Evolutionary conservation across 2,113 vertebrate species (phyloP), one percentile per base, ranked within the genome.

Genomic region (Pelvicachromis taeniatus): DNA sequence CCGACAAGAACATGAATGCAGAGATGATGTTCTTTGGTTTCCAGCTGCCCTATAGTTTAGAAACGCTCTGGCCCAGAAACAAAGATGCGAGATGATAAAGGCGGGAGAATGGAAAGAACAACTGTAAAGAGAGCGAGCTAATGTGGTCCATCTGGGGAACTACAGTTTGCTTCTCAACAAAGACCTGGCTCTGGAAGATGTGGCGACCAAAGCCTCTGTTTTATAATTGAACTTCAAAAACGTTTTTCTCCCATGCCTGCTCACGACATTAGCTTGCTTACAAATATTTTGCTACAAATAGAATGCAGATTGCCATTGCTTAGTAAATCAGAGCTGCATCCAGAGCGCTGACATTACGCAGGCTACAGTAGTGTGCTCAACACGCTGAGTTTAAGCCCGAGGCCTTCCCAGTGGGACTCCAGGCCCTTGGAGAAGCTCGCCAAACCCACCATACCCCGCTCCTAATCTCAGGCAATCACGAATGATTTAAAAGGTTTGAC

Each of bases 11-110:
- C 54, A 77, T 23, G 55, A 83, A 75, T 10, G 19, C 58, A 55
- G 33, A 78, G 61, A 86, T 58, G 81, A 77, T 87, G 84, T 55
- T 92, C 82, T 84, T 89, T 61, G 58, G 73, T 91, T 88, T 89
- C 81, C 70, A 90, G 89, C 83, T 91, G 87, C 85, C 84, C 90
- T 82, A 88, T 40, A 80, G 83, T 83, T 90, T 88, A 70, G 58
- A 90, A 92, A 89, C 87, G 77, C 61, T 29, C 31, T 83, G 87
- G 90, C 88, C 65, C 70, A 9, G 65, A 93, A 91, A 90, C 92
- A 93, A 93, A 93, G 94, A 90, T 91, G 63, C 83, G 87, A 79
- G 92, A 93, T 86, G 87, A 94, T 92, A 94, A 94, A 94, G 88
- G 79, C 84, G 87, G 80, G 68, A 85, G 86, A 92, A 89, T 54